A percentile compares a stretch with the other conserved stretches of the same genome.
phyloP scores from a whole-genome alignment of 2,113 vertebrate species.

The Gorsachius goisagi region DNA sequence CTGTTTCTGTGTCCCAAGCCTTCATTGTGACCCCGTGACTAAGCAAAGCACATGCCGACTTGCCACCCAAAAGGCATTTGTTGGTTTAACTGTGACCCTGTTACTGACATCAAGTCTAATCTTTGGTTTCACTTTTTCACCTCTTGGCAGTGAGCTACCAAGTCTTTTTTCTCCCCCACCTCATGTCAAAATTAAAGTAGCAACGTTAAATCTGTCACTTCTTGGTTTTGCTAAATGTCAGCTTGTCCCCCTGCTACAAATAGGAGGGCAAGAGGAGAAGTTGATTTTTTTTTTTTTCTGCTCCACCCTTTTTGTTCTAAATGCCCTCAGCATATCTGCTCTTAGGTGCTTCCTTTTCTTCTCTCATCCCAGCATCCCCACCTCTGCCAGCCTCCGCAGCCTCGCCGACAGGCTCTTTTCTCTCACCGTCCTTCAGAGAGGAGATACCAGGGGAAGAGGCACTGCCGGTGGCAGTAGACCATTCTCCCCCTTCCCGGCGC shows the following conservation, averaged over 20 bases:
- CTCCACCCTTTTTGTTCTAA: not conserved
- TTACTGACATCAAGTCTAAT: not conserved
- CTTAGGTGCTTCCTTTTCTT: not conserved
- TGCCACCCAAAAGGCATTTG: not conserved
- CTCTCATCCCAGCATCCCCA: not conserved
- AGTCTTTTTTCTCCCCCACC: not conserved
- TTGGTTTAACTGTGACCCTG: not conserved
- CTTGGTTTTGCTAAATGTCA: not conserved
- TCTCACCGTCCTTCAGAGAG: not conserved
- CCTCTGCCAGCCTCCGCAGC: not conserved
- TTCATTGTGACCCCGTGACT: not conserved
- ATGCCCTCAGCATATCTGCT: not conserved
- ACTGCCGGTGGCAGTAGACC: fast-evolving
- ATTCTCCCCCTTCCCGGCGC: fast-evolving
- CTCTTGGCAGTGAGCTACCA: not conserved
- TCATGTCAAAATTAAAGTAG: not conserved
- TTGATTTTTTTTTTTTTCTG: not conserved
- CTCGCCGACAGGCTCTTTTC: not conserved
- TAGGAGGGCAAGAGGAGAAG: not conserved
- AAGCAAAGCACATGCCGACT: not conserved
- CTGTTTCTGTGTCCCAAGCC: not conserved
- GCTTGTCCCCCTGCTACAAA: not conserved
- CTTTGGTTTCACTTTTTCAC: conserved; percentile 24
- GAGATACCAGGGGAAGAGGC: not conserved
- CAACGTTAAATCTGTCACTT: not conserved